Evolutionary conservation across 2,888 invertebrate species (phyloP).

Genomic region (Parnassius orleans): DNA sequence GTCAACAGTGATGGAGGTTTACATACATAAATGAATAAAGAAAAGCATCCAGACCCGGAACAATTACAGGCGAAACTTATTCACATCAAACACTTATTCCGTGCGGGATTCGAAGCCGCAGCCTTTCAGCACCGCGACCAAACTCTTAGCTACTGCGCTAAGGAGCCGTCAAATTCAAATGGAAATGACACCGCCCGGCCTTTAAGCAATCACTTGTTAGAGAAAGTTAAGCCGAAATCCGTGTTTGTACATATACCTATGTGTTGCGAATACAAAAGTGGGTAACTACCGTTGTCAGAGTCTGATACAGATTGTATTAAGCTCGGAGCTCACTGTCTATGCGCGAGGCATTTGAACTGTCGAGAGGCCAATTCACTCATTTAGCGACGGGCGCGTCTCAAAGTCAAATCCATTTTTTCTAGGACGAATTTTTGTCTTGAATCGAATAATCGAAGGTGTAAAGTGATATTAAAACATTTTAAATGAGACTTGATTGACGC

Average conservation of each 20-base stretch:
- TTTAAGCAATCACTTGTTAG: background rate
- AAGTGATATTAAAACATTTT: too few relatives aligned
- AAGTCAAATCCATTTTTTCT: conserved; percentile 23
- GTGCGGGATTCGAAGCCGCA: too few relatives aligned
- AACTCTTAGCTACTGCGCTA: too few relatives aligned
- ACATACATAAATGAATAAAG: too few relatives aligned
- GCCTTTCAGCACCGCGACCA: too few relatives aligned
- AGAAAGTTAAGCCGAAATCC: conserved; percentile 16
- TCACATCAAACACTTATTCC: too few relatives aligned
- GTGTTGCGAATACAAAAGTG: conserved; percentile 4
- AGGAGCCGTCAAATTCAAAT: too few relatives aligned
- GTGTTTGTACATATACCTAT: conserved; percentile 5
- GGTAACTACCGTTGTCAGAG: background rate
- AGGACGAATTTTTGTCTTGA: background rate
- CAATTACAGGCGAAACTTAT: too few relatives aligned
- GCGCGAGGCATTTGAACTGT: background rate
- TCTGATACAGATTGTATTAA: background rate
- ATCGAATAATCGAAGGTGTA: conserved; percentile 10
- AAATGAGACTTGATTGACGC: too few relatives aligned
- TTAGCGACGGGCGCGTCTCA: conserved; percentile 2
- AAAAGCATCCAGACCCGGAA: too few relatives aligned
- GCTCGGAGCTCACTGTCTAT: background rate
- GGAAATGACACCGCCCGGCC: too few relatives aligned
- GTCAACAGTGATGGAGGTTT: too few relatives aligned
- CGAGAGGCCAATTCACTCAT: conserved; percentile 10